Conservation (phyloP, 2,113 vertebrate genomes). For the Tachysurus fulvidraco region DNA sequence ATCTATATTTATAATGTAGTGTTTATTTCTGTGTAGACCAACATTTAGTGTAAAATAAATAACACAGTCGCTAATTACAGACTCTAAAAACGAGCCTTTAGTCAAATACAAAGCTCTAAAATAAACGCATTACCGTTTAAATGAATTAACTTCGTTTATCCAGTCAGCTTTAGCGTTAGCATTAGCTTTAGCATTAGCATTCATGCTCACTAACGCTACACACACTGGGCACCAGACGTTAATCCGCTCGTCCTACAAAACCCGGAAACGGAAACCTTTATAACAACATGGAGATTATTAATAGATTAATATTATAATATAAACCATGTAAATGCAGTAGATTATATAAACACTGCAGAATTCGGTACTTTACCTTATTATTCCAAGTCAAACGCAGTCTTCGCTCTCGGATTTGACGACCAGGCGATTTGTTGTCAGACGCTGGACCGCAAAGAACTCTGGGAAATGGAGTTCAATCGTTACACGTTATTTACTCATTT, state of each 20-base stretch:
- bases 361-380: constrained; percentile 30
- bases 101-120: neutral
- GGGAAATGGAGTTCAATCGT: constrained; percentile 10
- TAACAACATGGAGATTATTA: neutral
- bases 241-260: neutral
- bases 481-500: no score
- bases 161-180: neutral
- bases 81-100: neutral
- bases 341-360: neutral
- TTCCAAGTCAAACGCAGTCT: neutral
- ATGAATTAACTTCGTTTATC: neutral
- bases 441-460: neutral
- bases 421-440: constrained; percentile 21
- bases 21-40: neutral
- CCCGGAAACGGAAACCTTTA: neutral
- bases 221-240: neutral
- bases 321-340: neutral
- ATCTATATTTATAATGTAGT: neutral
- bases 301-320: neutral
- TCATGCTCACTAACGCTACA: neutral
- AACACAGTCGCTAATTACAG: neutral
- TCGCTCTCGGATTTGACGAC: neutral
- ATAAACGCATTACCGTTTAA: neutral
- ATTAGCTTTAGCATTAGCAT: neutral
- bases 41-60: neutral